These are phyloP conservation scores for Lapara coniferarum DNA, from an alignment of 2,888 invertebrate species.

Conservation along the genomic window DNA sequence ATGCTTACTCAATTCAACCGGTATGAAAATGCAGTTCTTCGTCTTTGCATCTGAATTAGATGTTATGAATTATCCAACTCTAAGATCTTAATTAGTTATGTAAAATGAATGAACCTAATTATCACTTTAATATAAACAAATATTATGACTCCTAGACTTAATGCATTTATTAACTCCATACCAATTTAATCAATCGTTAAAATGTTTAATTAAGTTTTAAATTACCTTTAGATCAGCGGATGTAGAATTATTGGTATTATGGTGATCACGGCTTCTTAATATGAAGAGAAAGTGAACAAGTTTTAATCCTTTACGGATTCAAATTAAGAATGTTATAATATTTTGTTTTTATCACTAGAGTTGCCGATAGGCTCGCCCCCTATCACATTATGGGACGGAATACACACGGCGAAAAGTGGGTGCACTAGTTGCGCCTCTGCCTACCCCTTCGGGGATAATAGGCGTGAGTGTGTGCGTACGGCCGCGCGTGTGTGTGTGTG, in stretches of 20 bases:
- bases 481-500: too few relatives aligned
- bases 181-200: background rate
- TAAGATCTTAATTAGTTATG: conserved; percentile 15
- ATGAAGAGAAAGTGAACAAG: background rate
- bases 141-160: background rate
- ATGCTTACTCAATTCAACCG: background rate
- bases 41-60: background rate
- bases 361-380: too few relatives aligned
- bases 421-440: too few relatives aligned
- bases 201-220: conserved; percentile 7
- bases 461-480: too few relatives aligned
- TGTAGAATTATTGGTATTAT: background rate
- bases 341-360: background rate
- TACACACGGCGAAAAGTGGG: too few relatives aligned
- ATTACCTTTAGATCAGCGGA: background rate
- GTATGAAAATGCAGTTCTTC: background rate
- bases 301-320: conserved; percentile 10
- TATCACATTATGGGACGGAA: too few relatives aligned
- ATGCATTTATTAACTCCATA: background rate
- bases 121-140: conserved; percentile 14
- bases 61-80: background rate
- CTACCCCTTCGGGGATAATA: too few relatives aligned
- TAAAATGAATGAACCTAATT: conserved; percentile 13
- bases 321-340: background rate
- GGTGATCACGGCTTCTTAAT: background rate